A percentile compares a stretch with the other conserved stretches of the same genome.
These are phyloP conservation scores for Notiomystis cincta DNA, from an alignment of 2,113 vertebrate genomes.

Conservation along the genomic window DNA sequence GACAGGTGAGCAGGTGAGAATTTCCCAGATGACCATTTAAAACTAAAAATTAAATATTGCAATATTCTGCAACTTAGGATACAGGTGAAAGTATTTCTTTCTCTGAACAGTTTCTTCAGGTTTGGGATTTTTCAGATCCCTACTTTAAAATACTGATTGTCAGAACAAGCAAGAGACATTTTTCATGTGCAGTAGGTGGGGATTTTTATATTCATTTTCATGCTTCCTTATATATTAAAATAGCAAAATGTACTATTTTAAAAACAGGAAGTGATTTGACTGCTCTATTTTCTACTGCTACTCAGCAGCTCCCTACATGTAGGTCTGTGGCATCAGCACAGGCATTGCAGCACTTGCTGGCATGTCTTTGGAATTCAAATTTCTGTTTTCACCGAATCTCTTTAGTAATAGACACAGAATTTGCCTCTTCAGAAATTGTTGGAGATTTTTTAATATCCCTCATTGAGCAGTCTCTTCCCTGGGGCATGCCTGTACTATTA, in stretches of 20 bases:
- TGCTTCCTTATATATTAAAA: not conserved
- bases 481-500: not conserved
- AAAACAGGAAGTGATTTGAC: not conserved
- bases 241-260: not conserved
- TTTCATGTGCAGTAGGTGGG: not conserved
- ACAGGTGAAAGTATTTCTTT: not conserved
- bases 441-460: not conserved
- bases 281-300: not conserved
- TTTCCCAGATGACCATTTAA: not conserved
- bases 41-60: not conserved
- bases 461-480: not conserved
- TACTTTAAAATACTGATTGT: not conserved
- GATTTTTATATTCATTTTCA: not conserved
- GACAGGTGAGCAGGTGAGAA: not conserved
- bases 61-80: not conserved
- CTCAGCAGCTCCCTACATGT: not conserved
- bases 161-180: not conserved
- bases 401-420: not conserved
- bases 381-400: not conserved
- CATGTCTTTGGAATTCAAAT: conserved; percentile 38
- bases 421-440: not conserved
- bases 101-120: not conserved
- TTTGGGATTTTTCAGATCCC: not conserved
- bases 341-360: not conserved
- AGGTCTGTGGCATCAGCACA: not conserved